A percentile compares a stretch with the other conserved stretches of the same genome.
phyloP scores from a whole-genome alignment of 2,113 vertebrate species.

The Malaclemys terrapin region DNA sequence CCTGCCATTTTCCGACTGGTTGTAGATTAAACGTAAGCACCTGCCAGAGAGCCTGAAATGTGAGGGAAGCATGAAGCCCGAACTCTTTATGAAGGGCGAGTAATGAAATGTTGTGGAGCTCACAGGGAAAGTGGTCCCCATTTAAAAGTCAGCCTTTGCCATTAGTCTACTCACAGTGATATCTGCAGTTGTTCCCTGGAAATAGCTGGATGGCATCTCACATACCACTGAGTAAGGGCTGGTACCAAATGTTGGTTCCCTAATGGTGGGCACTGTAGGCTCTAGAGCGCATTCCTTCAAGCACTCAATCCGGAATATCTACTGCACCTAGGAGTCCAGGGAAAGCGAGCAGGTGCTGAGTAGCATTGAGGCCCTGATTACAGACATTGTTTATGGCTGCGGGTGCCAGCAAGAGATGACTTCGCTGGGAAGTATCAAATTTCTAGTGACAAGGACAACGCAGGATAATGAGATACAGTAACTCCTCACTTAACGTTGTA shows the following conservation, averaged over 20 bases:
- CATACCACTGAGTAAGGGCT: neutral
- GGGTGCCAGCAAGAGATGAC: neutral
- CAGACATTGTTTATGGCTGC: neutral
- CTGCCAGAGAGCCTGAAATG: neutral
- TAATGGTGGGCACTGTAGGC: neutral
- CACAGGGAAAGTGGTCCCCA: neutral
- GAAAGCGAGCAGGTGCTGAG: neutral
- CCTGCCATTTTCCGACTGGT: neutral
- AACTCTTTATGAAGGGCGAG: neutral
- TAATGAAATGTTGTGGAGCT: neutral
- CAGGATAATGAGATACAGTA: neutral
- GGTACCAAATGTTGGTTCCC: neutral
- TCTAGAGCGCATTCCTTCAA: neutral
- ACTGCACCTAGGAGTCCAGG: accelerated
- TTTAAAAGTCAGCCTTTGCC: neutral
- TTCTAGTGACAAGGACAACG: neutral
- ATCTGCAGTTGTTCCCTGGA: neutral
- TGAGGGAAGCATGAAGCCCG: neutral
- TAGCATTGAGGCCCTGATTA: neutral
- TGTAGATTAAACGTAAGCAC: neutral
- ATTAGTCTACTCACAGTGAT: neutral
- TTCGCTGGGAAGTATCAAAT: neutral
- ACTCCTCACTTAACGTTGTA: no score
- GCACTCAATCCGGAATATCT: neutral
- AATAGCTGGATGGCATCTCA: neutral